These are phyloP conservation scores for Dryoscopus gambensis DNA, from an alignment of 2,113 vertebrate species.

Conservation along the genomic window DNA sequence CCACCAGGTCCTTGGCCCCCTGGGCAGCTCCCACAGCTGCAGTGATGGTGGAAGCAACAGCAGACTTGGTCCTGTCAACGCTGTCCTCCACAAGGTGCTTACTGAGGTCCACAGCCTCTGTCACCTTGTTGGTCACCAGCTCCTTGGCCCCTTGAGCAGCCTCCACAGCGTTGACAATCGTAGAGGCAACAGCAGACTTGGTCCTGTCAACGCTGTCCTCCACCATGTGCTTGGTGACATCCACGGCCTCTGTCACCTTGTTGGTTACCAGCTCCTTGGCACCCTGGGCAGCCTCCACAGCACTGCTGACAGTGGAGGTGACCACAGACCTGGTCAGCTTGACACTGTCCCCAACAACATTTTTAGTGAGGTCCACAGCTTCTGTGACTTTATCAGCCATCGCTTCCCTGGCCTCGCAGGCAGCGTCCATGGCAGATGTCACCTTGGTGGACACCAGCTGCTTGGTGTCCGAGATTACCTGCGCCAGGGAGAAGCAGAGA, in stretches of 20 bases:
- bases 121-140: constrained; percentile 54
- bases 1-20: constrained; percentile 43
- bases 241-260: constrained; percentile 64
- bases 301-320: constrained; percentile 76
- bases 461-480: constrained; percentile 86
- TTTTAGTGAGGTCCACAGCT: constrained; percentile 69
- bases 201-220: constrained; percentile 80
- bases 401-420: constrained; percentile 4
- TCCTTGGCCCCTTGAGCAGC: constrained; percentile 2
- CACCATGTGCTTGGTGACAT: constrained; percentile 65
- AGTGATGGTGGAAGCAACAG: constrained; percentile 67
- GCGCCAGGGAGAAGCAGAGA: background rate
- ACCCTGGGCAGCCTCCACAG: background rate
- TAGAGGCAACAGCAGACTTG: constrained; percentile 36
- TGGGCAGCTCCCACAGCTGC: constrained; percentile 75
- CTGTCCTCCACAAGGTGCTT: too few relatives aligned
- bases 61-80: too few relatives aligned
- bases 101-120: background rate
- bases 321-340: constrained; percentile 84
- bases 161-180: constrained; percentile 78
- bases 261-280: constrained; percentile 31
- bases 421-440: constrained; percentile 45
- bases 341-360: constrained; percentile 76
- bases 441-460: constrained; percentile 82
- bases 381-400: constrained; percentile 64